Percentiles rank a stretch among this genome's conserved stretches.
Evolutionary conservation across 2,888 invertebrate genomes (phyloP).

Genomic region (Pharmacophagus antenor): DNA sequence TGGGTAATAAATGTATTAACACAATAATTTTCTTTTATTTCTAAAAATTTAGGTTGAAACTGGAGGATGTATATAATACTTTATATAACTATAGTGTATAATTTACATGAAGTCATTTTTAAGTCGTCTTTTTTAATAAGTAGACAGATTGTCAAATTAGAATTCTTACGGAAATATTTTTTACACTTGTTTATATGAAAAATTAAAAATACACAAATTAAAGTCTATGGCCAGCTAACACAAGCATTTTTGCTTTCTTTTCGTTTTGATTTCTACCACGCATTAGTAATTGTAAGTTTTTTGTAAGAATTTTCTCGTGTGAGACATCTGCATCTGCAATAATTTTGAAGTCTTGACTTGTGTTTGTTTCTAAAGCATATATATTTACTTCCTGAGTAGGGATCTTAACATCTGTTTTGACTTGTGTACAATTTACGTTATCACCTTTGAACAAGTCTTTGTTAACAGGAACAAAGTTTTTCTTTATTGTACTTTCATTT

Average conservation of each 20-base stretch:
- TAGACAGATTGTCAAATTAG: no score
- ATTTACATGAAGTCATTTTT: no score
- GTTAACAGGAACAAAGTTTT: constrained; percentile 42
- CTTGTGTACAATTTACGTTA: constrained; percentile 51
- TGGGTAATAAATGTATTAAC: not conserved
- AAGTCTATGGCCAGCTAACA: constrained; percentile 63
- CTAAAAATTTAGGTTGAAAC: not conserved
- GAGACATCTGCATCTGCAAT: constrained; percentile 32
- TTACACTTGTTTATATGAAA: not conserved
- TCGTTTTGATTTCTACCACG: constrained; percentile 50
- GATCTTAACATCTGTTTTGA: constrained; percentile 45
- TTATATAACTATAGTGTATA: no score
- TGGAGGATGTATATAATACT: no score
- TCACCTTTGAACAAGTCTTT: constrained; percentile 47
- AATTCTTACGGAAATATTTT: not conserved
- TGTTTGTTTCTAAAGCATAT: constrained; percentile 4
- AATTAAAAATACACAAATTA: constrained; percentile 24
- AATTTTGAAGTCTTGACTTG: constrained; percentile 30
- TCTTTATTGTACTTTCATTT: constrained; percentile 38
- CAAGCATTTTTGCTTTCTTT: constrained; percentile 66
- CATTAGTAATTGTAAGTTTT: constrained; percentile 47
- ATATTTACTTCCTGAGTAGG: constrained; percentile 35
- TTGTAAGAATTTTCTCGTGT: constrained; percentile 39
- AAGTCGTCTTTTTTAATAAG: no score
- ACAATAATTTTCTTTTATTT: not conserved